Percentiles rank a stretch among this genome's conserved stretches.
phyloP scores from a whole-genome alignment of 53 echinoderm and acorn worm species.

The Antedon mediterranea region DNA sequence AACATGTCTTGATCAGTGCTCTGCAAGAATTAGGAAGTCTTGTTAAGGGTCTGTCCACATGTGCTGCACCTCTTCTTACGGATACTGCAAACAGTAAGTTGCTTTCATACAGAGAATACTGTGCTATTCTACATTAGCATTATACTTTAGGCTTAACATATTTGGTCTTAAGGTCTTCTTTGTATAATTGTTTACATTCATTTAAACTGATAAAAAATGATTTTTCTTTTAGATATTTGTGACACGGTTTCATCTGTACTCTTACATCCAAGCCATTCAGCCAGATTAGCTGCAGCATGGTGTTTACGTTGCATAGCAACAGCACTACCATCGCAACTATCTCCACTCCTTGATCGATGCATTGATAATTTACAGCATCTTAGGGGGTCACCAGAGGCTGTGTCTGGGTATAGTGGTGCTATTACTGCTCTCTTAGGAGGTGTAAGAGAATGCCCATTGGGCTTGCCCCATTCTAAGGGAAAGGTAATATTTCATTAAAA shows the following conservation, averaged over 20 bases:
- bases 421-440: constrained; percentile 84
- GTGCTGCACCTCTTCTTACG: constrained; percentile 64
- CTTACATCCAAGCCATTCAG: constrained; percentile 83
- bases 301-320: constrained; percentile 79
- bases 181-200: too few relatives aligned
- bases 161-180: too few relatives aligned
- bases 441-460: constrained; percentile 79
- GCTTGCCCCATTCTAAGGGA: constrained; percentile 93
- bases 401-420: constrained; percentile 94
- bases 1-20: constrained; percentile 85
- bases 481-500: too few relatives aligned
- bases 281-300: constrained; percentile 83
- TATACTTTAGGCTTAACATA: too few relatives aligned
- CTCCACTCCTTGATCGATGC: constrained; percentile 72
- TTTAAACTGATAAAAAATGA: too few relatives aligned
- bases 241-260: constrained; percentile 74
- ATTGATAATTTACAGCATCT: constrained; percentile 59
- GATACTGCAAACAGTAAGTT: constrained; percentile 71
- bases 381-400: constrained; percentile 87
- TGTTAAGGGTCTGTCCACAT: constrained; percentile 71
- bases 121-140: too few relatives aligned
- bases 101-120: too few relatives aligned
- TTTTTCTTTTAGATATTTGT: constrained; percentile 45
- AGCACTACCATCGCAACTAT: constrained; percentile 89
- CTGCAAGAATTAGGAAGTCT: constrained; percentile 88